Base-by-base conservation (phyloP, 2,113 vertebrate species). In the Oenanthe oenanthe region DNA sequence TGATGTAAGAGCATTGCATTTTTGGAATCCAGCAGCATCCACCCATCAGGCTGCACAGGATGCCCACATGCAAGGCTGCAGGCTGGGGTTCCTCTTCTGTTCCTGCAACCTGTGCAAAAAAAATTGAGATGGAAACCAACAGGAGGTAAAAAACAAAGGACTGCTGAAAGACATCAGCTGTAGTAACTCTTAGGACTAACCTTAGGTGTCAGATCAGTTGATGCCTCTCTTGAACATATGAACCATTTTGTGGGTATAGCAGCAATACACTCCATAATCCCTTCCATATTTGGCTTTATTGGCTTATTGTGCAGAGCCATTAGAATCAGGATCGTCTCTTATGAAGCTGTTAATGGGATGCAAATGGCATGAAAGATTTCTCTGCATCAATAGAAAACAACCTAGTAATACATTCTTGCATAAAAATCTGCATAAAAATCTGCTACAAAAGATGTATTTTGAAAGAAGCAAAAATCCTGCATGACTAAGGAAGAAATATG, bases 361-460 rank as follows among this genome's bases (percentile, higher is more conserved):
- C 48, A 94, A 91, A 93, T 89, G 75, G 51, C 51, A 66, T 58
- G 54, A 72, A 84, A 84, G 80, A 89, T 75, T 88, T 89, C 53
- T 88, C 66, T 38, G 87, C 75, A 93, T 92, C 92, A 83, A n/a
- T 85, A 85, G 88, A 36, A 86, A 95, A 91, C 61, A 78, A 92
- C 63, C 58, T 77, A 74, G 84, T 75, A 84, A 65, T 80, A 76
- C 43, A n/a, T 81, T 84, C 70, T 73, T 63, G 70, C 84, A 89
- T 91, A 93, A 88, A 95, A 95, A 96, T 71, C 51, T 91, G 40
- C 78, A 85, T 91, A 93, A 94, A 94, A 95, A 95, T 61, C 38
- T 92, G 43, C 65, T 82, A 42, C 48, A 43, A 36, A 91, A 77
- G 60, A 80, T 19, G 45, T 48, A 63, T 32, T 75, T 78, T 65